phyloP scores from a whole-genome alignment of 2,113 vertebrate genomes.

The Catharus minimus region DNA sequence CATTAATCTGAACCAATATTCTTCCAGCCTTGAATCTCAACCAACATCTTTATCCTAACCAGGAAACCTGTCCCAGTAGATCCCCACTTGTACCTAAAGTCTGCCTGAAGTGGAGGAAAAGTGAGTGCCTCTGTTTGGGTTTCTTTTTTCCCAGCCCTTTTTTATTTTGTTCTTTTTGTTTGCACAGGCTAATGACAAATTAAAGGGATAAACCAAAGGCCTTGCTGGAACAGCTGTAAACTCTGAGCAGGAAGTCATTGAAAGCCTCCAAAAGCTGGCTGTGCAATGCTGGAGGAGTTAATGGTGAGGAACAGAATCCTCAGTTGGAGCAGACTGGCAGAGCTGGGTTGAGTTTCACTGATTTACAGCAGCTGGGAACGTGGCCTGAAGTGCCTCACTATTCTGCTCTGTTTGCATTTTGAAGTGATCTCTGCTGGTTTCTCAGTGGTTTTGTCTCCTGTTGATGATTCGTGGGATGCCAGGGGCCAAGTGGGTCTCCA shows the following conservation, averaged over 20 bases:
- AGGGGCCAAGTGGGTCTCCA: neutral
- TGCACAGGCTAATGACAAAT: slow-evolving; percentile 41
- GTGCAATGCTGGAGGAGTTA: slow-evolving; percentile 41
- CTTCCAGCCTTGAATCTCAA: neutral
- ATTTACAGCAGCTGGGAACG: slow-evolving; percentile 9
- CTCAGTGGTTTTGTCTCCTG: slow-evolving; percentile 12
- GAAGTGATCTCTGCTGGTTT: slow-evolving; percentile 52
- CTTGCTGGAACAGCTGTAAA: slow-evolving; percentile 56
- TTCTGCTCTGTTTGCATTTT: slow-evolving; percentile 50
- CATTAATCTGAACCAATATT: neutral
- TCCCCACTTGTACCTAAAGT: neutral
- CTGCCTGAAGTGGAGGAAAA: neutral
- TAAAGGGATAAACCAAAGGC: slow-evolving; percentile 36
- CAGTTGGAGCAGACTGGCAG: slow-evolving; percentile 23
- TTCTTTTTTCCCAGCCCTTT: neutral
- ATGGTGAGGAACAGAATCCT: slow-evolving; percentile 32
- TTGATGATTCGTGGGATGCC: neutral
- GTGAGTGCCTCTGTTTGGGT: neutral
- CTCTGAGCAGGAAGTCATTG: slow-evolving; percentile 35
- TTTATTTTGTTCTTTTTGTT: neutral
- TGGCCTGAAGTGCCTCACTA: neutral
- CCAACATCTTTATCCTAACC: neutral
- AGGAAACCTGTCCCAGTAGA: neutral
- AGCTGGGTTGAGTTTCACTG: slow-evolving; percentile 1
- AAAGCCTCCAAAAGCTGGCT: slow-evolving; percentile 27